These are phyloP conservation scores for Chloromyia formosa DNA, from an alignment of 2,888 invertebrate genomes.

Conservation along the genomic window DNA sequence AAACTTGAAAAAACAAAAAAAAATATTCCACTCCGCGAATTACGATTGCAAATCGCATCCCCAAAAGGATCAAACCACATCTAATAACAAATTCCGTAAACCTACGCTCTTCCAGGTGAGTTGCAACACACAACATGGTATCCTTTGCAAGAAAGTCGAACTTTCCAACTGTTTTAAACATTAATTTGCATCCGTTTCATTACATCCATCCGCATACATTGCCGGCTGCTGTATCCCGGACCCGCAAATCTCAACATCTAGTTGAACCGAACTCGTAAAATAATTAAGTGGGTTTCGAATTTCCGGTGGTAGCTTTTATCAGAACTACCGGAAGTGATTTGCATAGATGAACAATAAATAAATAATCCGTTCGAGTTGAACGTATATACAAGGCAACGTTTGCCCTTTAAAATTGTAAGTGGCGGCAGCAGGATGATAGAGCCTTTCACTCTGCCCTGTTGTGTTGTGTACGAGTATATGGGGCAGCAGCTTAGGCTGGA, in stretches of 20 bases:
- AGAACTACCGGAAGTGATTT: constrained; percentile 48
- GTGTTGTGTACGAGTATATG: no score
- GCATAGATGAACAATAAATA: constrained; percentile 49
- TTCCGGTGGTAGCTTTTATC: constrained; percentile 45
- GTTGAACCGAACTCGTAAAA: constrained; percentile 28
- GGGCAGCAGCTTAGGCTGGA: no score
- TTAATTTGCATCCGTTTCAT: constrained; percentile 30
- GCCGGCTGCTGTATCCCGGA: background rate
- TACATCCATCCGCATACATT: background rate
- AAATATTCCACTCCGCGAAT: no score
- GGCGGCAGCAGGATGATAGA: background rate
- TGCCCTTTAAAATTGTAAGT: background rate
- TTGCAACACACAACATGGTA: background rate
- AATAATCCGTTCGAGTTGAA: constrained; percentile 44
- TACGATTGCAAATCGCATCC: no score
- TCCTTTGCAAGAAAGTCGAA: background rate
- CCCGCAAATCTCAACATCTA: background rate
- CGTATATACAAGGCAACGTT: constrained; percentile 4
- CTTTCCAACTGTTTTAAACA: constrained; percentile 7
- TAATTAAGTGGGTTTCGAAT: constrained; percentile 40
- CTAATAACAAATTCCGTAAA: no score
- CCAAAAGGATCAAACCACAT: no score
- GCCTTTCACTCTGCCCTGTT: background rate
- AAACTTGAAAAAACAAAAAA: no score
- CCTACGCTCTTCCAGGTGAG: no score